Percentiles rank a stretch among this genome's conserved stretches.
phyloP scores from a whole-genome alignment of 2,113 vertebrate genomes.

The Leucopsar rothschildi region DNA sequence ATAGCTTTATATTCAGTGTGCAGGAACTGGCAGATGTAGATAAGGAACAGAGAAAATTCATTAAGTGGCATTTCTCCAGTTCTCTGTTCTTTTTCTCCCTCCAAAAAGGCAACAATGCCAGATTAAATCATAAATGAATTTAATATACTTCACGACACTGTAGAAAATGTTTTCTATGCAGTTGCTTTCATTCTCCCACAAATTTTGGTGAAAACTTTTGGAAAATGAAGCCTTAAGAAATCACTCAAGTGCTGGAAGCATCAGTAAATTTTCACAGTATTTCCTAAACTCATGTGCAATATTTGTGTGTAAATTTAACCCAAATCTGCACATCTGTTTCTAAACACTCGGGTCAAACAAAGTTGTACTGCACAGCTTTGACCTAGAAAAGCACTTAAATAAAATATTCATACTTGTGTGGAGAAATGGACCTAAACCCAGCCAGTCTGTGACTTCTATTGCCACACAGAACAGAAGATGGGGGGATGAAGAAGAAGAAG shows the following conservation, averaged over 20 bases:
- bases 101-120: background rate
- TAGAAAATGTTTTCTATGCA: background rate
- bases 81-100: background rate
- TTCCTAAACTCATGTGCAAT: background rate
- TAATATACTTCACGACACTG: background rate
- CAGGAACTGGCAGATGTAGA: slow-evolving; percentile 10
- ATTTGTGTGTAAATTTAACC: background rate
- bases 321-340: background rate
- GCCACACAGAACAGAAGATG: accelerated
- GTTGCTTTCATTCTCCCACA: background rate
- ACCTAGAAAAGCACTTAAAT: background rate
- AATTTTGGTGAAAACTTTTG: background rate
- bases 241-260: background rate
- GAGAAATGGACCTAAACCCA: background rate
- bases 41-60: slow-evolving; percentile 18
- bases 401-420: background rate
- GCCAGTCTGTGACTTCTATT: background rate
- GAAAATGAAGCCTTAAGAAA: background rate
- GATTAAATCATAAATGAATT: background rate
- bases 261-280: background rate
- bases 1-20: background rate
- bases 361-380: background rate
- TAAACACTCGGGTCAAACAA: background rate
- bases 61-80: background rate
- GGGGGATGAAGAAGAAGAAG: background rate